Evolutionary conservation across 2,113 vertebrate genomes (phyloP).

Genomic region (Pelmatolapia mariae): DNA sequence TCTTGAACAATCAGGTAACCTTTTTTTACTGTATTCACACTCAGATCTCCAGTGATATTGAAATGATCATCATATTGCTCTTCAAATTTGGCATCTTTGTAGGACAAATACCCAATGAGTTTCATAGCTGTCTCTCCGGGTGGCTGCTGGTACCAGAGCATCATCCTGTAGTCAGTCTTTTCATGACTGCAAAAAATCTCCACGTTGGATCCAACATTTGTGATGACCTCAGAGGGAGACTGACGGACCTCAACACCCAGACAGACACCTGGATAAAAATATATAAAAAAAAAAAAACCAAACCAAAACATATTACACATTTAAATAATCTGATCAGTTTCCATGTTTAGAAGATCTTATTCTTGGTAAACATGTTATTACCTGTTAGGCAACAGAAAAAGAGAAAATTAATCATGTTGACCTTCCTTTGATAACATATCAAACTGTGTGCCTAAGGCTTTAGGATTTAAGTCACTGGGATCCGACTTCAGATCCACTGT

Average conservation of each 20-base stretch:
- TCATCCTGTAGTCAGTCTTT: not conserved
- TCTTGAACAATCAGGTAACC: not conserved
- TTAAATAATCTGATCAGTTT: rapidly evolving
- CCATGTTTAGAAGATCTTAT: not conserved
- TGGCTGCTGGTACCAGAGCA: rapidly evolving
- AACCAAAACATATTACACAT: rapidly evolving
- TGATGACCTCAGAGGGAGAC: not conserved
- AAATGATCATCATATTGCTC: rapidly evolving
- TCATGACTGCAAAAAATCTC: not conserved
- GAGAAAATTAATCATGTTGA: not conserved
- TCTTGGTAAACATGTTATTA: rapidly evolving
- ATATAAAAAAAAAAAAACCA: rapidly evolving
- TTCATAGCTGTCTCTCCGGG: rapidly evolving
- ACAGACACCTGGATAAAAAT: not conserved
- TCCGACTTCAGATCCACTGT: not conserved
- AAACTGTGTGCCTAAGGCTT: not conserved
- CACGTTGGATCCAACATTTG: not conserved
- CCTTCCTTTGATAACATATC: not conserved
- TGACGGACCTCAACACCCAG: rapidly evolving
- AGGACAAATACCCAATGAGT: not conserved
- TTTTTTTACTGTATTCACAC: not conserved
- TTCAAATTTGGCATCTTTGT: rapidly evolving
- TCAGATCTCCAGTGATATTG: rapidly evolving
- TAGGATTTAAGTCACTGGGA: not conserved
- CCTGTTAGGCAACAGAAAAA: not conserved